Conservation (phyloP, 2,797 vertebrate species). For the Phylloscopus collybita region DNA sequence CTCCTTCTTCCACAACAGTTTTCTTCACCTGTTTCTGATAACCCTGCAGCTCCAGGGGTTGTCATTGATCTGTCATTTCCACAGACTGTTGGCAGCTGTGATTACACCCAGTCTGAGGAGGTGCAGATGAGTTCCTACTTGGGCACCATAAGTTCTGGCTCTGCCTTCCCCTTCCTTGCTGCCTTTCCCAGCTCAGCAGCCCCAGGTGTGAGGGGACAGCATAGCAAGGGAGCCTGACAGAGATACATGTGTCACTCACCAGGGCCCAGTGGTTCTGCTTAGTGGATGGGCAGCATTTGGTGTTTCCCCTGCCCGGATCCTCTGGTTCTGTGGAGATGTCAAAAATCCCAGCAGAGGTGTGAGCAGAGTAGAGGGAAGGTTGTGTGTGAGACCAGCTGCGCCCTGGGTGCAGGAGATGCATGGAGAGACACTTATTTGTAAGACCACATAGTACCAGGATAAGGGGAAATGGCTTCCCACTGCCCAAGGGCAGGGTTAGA, state of each 20-base stretch:
- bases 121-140: not conserved
- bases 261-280: not conserved
- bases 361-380: not conserved
- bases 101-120: not conserved
- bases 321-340: not conserved
- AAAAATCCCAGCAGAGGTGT: not conserved
- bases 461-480: not conserved
- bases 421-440: not conserved
- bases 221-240: rapidly evolving
- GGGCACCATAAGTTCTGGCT: not conserved
- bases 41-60: not conserved
- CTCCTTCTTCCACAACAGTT: not conserved
- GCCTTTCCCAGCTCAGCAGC: not conserved
- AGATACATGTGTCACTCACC: rapidly evolving
- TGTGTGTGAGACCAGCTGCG: not conserved
- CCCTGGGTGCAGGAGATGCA: not conserved
- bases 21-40: not conserved
- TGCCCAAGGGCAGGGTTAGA: not conserved
- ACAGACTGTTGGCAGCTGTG: not conserved
- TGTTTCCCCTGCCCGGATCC: not conserved
- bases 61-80: not conserved
- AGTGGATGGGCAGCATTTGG: not conserved
- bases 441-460: not conserved
- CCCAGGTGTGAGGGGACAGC: rapidly evolving
- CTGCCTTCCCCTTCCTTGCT: not conserved